Conservation (phyloP, 2,113 vertebrate species). For the Propithecus coquereli region DNA sequence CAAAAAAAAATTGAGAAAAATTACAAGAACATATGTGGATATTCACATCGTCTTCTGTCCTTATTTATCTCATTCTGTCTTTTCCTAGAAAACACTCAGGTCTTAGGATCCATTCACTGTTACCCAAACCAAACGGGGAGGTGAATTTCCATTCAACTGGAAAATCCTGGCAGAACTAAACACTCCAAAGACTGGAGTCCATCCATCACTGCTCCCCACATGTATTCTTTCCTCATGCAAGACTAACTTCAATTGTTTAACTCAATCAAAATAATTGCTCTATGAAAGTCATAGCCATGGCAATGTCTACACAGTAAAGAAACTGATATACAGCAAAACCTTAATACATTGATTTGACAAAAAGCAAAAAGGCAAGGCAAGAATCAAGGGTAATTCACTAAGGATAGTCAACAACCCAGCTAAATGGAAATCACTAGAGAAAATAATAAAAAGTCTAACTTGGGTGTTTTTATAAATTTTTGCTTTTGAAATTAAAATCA, state of each 20-base stretch:
- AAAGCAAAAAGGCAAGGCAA: constrained; percentile 43
- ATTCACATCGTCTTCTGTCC: neutral
- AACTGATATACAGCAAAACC: neutral
- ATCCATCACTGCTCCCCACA: constrained; percentile 71
- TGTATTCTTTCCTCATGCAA: constrained; percentile 78
- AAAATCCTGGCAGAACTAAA: constrained; percentile 67
- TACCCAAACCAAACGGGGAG: constrained; percentile 50
- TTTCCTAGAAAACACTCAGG: constrained; percentile 35
- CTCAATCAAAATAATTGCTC: constrained; percentile 83
- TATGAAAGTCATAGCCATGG: constrained; percentile 75
- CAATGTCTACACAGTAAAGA: constrained; percentile 57
- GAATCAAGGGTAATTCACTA: neutral
- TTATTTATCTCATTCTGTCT: constrained; percentile 19
- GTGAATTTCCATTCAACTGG: constrained; percentile 62
- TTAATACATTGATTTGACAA: constrained; percentile 36
- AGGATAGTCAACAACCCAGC: neutral
- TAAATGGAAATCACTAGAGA: neutral
- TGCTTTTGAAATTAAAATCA: constrained; percentile 61
- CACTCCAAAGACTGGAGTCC: constrained; percentile 65
- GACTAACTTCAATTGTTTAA: constrained; percentile 78
- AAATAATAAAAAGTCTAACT: neutral
- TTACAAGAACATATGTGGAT: constrained; percentile 57
- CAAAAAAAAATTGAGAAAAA: constrained; percentile 65
- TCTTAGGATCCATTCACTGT: constrained; percentile 18
- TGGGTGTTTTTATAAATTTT: constrained; percentile 49